These are phyloP conservation scores for Callyntrura sp. DNA, from an alignment of 2,888 invertebrate species.

Conservation along the genomic window DNA sequence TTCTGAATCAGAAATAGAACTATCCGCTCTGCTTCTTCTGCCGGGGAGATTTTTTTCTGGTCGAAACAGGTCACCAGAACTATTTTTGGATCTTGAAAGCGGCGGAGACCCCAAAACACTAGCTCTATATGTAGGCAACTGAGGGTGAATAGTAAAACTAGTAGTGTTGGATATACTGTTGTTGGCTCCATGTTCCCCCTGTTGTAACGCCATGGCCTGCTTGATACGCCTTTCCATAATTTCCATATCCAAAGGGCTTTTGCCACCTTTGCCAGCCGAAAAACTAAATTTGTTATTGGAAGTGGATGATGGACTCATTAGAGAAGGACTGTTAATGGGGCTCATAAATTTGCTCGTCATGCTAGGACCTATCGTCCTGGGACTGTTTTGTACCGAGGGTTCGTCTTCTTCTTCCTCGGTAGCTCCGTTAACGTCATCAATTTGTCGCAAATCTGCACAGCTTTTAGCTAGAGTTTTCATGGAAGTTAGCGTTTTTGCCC, in stretches of 20 bases:
- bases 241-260: slow-evolving; percentile 63
- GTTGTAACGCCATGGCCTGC: slow-evolving; percentile 37
- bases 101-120: slow-evolving; percentile 74
- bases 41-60: neutral
- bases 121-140: slow-evolving; percentile 50
- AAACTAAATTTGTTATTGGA: slow-evolving; percentile 55
- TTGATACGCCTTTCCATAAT: slow-evolving; percentile 63
- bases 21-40: slow-evolving; percentile 60
- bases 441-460: slow-evolving; percentile 81
- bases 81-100: neutral
- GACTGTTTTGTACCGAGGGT: slow-evolving; percentile 30
- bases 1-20: slow-evolving; percentile 71
- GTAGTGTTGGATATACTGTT: neutral
- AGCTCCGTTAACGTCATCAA: slow-evolving; percentile 55
- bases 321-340: slow-evolving; percentile 54
- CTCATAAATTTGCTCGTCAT: slow-evolving; percentile 3
- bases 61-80: slow-evolving; percentile 17
- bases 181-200: neutral
- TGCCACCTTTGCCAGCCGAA: slow-evolving; percentile 10
- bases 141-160: slow-evolving; percentile 66
- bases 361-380: neutral
- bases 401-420: slow-evolving; percentile 54
- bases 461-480: slow-evolving; percentile 80
- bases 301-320: slow-evolving; percentile 19
- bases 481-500: slow-evolving; percentile 65